phyloP scores from a whole-genome alignment of 2,113 vertebrate species.

The Mungos mungo region DNA sequence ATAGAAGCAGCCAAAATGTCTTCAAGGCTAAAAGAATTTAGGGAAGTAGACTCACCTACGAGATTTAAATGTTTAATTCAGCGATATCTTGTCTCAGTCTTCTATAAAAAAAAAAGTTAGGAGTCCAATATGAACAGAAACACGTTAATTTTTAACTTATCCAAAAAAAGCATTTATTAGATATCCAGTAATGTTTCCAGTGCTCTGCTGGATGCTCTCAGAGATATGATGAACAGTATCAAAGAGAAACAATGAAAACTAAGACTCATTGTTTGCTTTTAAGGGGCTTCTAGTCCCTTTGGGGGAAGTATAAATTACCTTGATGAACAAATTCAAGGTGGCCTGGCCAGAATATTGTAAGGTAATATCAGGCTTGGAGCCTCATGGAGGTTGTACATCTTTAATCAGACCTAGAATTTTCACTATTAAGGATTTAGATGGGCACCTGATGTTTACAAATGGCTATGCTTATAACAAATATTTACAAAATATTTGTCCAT shows the following conservation, averaged over 20 bases:
- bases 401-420: not conserved
- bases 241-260: not conserved
- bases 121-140: not conserved
- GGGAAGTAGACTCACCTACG: not conserved
- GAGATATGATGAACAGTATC: not conserved
- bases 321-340: not conserved
- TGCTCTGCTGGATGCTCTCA: not conserved
- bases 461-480: not conserved
- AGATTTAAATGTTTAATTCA: conserved; percentile 2
- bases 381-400: not conserved
- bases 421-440: not conserved
- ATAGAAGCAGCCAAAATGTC: not conserved
- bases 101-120: not conserved
- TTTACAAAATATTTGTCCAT: not conserved
- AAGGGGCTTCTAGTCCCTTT: not conserved
- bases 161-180: conserved; percentile 39
- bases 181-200: not conserved
- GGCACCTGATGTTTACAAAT: not conserved
- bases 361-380: not conserved
- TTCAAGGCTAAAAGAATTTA: not conserved
- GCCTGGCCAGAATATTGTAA: not conserved
- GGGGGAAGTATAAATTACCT: not conserved
- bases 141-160: conserved; percentile 32
- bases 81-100: not conserved
- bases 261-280: not conserved